These are phyloP conservation scores for Siniperca obscura DNA, from an alignment of 2,797 vertebrate genomes.

Conservation along the genomic window DNA sequence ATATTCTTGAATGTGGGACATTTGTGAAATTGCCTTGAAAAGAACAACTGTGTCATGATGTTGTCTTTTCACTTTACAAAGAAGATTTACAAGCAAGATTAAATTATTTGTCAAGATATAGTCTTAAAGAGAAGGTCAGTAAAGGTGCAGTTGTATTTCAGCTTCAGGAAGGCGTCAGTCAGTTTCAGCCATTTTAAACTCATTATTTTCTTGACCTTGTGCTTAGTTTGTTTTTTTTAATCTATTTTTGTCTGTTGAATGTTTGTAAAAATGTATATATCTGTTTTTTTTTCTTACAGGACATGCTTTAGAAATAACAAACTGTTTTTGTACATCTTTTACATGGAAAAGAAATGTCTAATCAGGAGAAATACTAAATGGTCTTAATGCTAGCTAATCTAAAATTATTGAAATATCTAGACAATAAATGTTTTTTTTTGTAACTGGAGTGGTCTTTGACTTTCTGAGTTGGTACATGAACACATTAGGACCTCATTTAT, in stretches of 20 bases:
- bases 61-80: constrained; percentile 26
- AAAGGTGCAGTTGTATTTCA: constrained; percentile 34
- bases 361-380: constrained; percentile 80
- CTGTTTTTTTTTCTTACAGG: constrained; percentile 89
- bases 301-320: constrained; percentile 92
- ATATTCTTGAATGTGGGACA: constrained; percentile 37
- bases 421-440: constrained; percentile 82
- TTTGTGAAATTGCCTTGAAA: constrained; percentile 34
- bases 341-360: constrained; percentile 79
- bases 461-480: constrained; percentile 34
- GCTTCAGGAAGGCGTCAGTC: constrained; percentile 41
- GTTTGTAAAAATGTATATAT: constrained; percentile 97
- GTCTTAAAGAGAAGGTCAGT: constrained; percentile 23
- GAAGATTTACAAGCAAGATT: constrained; percentile 30
- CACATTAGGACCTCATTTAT: background rate
- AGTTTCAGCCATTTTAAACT: constrained; percentile 41
- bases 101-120: constrained; percentile 43
- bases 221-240: constrained; percentile 53
- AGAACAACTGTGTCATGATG: constrained; percentile 13
- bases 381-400: constrained; percentile 83
- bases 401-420: constrained; percentile 81
- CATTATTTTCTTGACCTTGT: constrained; percentile 59
- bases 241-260: constrained; percentile 88
- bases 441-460: constrained; percentile 43
- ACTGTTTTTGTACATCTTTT: constrained; percentile 85